A percentile compares a stretch with the other conserved stretches of the same genome.
Conservation (phyloP, 2,113 vertebrate genomes). For the Prionailurus viverrinus region DNA sequence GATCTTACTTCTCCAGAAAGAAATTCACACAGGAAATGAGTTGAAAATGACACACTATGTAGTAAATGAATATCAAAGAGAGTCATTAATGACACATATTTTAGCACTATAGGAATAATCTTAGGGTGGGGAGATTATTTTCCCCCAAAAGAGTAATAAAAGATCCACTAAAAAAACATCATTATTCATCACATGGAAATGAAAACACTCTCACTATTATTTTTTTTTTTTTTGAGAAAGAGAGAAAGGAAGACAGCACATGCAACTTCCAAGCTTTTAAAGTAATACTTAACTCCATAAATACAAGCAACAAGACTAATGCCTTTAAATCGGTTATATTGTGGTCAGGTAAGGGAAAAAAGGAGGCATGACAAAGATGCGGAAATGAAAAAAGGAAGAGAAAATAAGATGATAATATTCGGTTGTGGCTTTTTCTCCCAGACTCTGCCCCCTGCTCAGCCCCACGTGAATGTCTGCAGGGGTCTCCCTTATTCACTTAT, state of each 20-base stretch:
- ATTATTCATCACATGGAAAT: conserved; percentile 17
- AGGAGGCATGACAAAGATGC: background rate
- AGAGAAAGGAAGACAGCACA: conserved; percentile 5
- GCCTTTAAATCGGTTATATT: background rate
- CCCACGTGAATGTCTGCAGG: background rate
- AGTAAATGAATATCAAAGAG: conserved; percentile 33
- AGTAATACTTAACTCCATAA: conserved; percentile 51
- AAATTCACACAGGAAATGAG: conserved; percentile 7
- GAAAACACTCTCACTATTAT: conserved; percentile 65
- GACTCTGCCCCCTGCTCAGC: background rate
- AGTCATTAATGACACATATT: conserved; percentile 23
- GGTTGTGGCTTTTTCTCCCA: background rate
- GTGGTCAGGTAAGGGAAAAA: background rate
- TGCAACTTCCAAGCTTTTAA: conserved; percentile 56
- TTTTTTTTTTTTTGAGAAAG: conserved; percentile 33
- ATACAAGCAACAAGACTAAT: conserved; percentile 19
- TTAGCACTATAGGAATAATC: background rate
- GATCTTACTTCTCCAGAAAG: background rate
- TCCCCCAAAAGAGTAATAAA: background rate
- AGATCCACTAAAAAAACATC: conserved; percentile 18
- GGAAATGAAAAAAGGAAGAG: background rate
- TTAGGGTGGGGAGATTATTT: background rate
- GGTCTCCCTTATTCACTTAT: background rate
- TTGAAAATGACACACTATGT: background rate
- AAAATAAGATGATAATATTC: background rate